Evolutionary conservation across 2,797 vertebrate species (phyloP).

Genomic region (Lutjanus campechanus): DNA sequence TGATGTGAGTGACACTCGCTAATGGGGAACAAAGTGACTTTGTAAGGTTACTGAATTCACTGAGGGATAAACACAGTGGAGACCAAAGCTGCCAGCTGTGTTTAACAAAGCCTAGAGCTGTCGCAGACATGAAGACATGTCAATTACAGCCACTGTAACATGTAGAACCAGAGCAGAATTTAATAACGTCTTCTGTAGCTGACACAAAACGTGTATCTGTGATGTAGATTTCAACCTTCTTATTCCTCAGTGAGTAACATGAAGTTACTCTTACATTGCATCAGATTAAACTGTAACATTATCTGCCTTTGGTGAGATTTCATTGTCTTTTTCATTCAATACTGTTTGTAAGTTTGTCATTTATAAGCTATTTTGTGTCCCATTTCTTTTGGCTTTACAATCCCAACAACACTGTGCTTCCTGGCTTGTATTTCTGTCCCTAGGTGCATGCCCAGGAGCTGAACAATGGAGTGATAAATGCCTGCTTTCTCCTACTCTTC

Average conservation of each 20-base stretch:
- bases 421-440: slow-evolving; percentile 17
- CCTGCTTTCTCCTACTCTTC: slow-evolving; percentile 97
- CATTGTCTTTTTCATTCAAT: not conserved
- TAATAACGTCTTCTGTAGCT: not conserved
- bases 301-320: not conserved
- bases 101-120: slow-evolving; percentile 1
- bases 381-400: not conserved
- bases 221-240: not conserved
- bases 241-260: not conserved
- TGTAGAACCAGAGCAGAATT: not conserved
- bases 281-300: not conserved
- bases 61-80: not conserved
- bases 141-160: not conserved
- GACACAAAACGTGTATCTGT: not conserved
- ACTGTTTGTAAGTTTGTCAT: not conserved
- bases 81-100: not conserved
- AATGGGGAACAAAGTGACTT: slow-evolving; percentile 23
- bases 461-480: slow-evolving; percentile 96
- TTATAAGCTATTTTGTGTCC: not conserved
- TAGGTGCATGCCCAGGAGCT: slow-evolving; percentile 95
- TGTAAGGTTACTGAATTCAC: slow-evolving; percentile 22
- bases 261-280: not conserved
- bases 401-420: not conserved
- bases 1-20: slow-evolving; percentile 88
- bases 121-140: slow-evolving; percentile 6